phyloP scores from a whole-genome alignment of 2,888 invertebrate genomes.

The Macrophya annulata region DNA sequence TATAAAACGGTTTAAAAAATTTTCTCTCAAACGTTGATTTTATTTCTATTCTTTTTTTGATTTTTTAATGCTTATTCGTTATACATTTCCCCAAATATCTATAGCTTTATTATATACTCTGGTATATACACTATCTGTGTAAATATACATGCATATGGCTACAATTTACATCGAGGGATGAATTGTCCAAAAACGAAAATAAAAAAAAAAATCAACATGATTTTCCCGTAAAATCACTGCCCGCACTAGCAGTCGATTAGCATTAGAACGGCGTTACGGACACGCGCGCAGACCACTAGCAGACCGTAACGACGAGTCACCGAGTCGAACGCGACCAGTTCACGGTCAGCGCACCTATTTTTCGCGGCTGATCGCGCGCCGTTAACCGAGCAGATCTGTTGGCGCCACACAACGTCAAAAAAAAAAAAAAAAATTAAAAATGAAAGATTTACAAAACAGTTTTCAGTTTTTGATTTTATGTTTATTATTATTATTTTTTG shows the following conservation, averaged over 20 bases:
- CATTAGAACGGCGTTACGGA: constrained; percentile 50
- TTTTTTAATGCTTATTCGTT: background rate
- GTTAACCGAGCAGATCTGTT: constrained; percentile 41
- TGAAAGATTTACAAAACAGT: background rate
- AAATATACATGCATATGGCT: background rate
- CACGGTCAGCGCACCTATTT: constrained; percentile 51
- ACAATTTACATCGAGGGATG: background rate
- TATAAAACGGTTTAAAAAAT: background rate
- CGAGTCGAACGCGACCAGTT: constrained; percentile 46
- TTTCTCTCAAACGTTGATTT: too few relatives aligned
- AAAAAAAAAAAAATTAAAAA: background rate
- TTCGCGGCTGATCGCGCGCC: constrained; percentile 52
- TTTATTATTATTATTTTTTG: background rate
- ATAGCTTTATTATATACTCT: background rate
- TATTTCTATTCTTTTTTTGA: too few relatives aligned
- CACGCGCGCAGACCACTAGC: constrained; percentile 48
- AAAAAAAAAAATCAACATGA: background rate
- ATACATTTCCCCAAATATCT: background rate
- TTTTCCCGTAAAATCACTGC: background rate
- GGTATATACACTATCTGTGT: constrained; percentile 1
- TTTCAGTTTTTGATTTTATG: background rate
- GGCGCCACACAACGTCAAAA: constrained; percentile 26
- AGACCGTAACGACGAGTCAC: constrained; percentile 47
- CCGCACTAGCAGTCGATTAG: constrained; percentile 29
- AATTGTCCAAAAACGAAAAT: background rate